Evolutionary conservation across 2,888 invertebrate species (phyloP), one percentile per base, ranked within the genome.

Genomic region (Andricus quercusramuli): DNA sequence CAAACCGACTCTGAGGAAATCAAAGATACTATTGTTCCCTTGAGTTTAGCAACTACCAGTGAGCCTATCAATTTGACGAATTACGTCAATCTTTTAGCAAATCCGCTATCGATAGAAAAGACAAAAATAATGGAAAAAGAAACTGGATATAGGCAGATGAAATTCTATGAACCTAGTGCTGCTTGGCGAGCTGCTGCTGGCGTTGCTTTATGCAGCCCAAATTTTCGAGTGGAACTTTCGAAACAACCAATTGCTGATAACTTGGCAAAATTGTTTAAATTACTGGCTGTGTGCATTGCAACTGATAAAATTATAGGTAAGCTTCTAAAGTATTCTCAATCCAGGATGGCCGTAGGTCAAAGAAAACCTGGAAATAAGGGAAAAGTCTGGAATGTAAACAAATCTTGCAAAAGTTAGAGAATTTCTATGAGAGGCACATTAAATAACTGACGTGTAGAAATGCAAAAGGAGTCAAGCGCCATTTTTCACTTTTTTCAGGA

Each of bases 181-280:
- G 91, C 88, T 0, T 92, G 92, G 92, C 88, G 90, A 80, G 90
- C 92, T 3, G 89, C 90, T 0, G 91, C 92, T 13, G 91, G 90
- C 1, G 89, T 95, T 67, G 94, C 94, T 56, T 87, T 95, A 76
- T 94, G 94, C 90, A 95, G 95, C 83, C 94, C 95, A 0, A 90
- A 93, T 91, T 94, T 95, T 85, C 92, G 95, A 1, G 88, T 90
- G 85, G 89, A 94, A 79, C 62, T 89, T 5, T 93, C 92, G 22
- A 89, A 90, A 32, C 93, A 94, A 89, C 77, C 88, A 0, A 92
- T 93, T 11, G 86, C 88, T 5, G 83, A 81, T 0, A 88, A 88
- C 59, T 88, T 88, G 5, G 51, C 89, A 32, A 81, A 79, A n/a
- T 84, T 92, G 8, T 85, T 91, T n/a, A 89, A 89, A 83, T 78